Conservation (phyloP, 2,888 invertebrate species). For the Sphaerophoria taeniata region DNA sequence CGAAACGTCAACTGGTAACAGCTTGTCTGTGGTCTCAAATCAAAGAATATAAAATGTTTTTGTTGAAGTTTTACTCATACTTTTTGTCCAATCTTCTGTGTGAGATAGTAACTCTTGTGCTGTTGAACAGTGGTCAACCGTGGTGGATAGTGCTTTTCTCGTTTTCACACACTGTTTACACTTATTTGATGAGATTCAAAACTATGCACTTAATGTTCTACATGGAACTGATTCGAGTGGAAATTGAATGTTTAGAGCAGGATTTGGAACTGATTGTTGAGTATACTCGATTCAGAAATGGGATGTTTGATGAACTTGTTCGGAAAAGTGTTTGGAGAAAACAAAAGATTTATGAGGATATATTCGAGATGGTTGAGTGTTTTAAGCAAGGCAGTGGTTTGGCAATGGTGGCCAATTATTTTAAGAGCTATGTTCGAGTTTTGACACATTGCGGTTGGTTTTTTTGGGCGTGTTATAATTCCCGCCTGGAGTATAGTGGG, state of each 20-base stretch:
- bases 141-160: background rate
- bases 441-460: slow-evolving; percentile 55
- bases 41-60: slow-evolving; percentile 55
- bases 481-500: slow-evolving; percentile 27
- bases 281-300: slow-evolving; percentile 39
- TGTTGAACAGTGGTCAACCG: background rate
- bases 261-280: slow-evolving; percentile 55
- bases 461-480: slow-evolving; percentile 48
- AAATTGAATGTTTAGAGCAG: slow-evolving; percentile 39
- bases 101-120: background rate
- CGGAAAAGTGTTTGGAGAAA: slow-evolving; percentile 35
- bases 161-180: background rate
- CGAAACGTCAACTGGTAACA: slow-evolving; percentile 12
- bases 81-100: background rate
- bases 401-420: slow-evolving; percentile 45
- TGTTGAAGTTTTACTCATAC: slow-evolving; percentile 53
- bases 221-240: slow-evolving; percentile 43
- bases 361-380: slow-evolving; percentile 48
- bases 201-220: slow-evolving; percentile 52
- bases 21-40: slow-evolving; percentile 42
- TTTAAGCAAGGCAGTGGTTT: slow-evolving; percentile 41
- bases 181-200: slow-evolving; percentile 44
- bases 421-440: slow-evolving; percentile 38
- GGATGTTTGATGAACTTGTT: slow-evolving; percentile 39
- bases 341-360: slow-evolving; percentile 41